Evolutionary conservation across 2,797 vertebrate genomes (phyloP), one percentile per base, ranked within the genome.

Genomic region (Telmatherina bonti): DNA sequence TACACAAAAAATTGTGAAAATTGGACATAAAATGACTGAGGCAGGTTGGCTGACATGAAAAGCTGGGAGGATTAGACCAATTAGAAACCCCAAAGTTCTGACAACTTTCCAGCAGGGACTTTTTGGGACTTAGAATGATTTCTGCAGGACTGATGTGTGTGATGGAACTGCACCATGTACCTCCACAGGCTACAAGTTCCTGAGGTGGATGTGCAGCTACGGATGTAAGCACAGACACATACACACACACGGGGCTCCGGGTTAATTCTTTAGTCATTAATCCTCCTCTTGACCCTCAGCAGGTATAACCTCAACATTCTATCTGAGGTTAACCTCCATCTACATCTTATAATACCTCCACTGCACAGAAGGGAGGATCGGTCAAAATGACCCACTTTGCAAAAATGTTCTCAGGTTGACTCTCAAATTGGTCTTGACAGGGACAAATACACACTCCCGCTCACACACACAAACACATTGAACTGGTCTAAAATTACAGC

Each of bases 311-410:
- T 67, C 18, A 60, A 54, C 35, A 33, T 5, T 59, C 58, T 43
- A 63, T 29, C 31, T 5, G 15, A 30, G 52, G 11, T 51, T 57
- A 49, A 66, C 29, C 16, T 55, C 27, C 38, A 59, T 75, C 22
- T 18, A 62, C 26, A 61, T 45, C 7, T 38, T 30, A 61, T 83
- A 61, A 27, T 33, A 70, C 62, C 47, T 58, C 56, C 63, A 29
- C 45, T 65, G 29, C 35, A 27, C 43, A 62, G 64, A 59, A 61
- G 49, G 47, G 22, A 69, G 33, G 54, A 47, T 33, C 2, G 0
- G 63, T 63, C 52, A 60, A 59, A 79, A 71, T 64, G 31, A 78
- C 53, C 71, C 31, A 75, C 69, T 79, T 71, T 61, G n/a, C 41
- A 79, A 66, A 74, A 70, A 78, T 51, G 53, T 76, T 57, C 62